Evolutionary conservation across 2,797 vertebrate genomes (phyloP).

Genomic region (Ciconia nigra): DNA sequence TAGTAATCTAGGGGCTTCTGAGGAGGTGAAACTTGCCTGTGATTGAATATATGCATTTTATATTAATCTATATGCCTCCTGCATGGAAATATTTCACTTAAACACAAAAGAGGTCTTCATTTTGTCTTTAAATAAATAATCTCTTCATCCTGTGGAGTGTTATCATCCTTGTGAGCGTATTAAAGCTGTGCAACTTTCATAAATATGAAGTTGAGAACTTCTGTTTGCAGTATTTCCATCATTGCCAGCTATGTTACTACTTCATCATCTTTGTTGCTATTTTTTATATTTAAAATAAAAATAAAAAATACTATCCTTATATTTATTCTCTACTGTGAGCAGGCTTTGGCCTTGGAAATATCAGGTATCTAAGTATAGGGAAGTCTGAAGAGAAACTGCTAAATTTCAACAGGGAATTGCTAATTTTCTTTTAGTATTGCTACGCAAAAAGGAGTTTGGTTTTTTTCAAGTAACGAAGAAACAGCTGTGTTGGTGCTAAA

Average conservation of each 20-base stretch:
- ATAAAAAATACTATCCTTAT: background rate
- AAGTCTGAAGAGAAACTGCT: background rate
- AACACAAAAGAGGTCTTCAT: background rate
- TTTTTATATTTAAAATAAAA: background rate
- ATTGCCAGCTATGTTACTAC: background rate
- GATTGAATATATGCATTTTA: background rate
- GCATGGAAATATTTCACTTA: background rate
- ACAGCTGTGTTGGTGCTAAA: conserved; percentile 47
- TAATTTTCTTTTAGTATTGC: conserved; percentile 4
- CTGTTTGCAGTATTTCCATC: background rate
- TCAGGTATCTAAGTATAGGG: conserved; percentile 22
- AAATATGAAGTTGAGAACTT: background rate
- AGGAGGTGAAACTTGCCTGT: background rate
- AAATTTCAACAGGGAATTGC: conserved; percentile 12
- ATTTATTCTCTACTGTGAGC: background rate
- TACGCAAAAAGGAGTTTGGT: background rate
- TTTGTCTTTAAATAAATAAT: background rate
- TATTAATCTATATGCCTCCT: background rate
- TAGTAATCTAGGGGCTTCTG: background rate
- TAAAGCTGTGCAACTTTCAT: background rate
- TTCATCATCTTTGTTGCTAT: background rate
- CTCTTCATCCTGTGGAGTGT: background rate
- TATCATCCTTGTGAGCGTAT: background rate
- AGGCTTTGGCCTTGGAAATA: background rate
- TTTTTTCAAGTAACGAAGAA: background rate